These are phyloP conservation scores for Cyanoderma ruficeps DNA, from an alignment of 2,113 vertebrate species.

Conservation along the genomic window DNA sequence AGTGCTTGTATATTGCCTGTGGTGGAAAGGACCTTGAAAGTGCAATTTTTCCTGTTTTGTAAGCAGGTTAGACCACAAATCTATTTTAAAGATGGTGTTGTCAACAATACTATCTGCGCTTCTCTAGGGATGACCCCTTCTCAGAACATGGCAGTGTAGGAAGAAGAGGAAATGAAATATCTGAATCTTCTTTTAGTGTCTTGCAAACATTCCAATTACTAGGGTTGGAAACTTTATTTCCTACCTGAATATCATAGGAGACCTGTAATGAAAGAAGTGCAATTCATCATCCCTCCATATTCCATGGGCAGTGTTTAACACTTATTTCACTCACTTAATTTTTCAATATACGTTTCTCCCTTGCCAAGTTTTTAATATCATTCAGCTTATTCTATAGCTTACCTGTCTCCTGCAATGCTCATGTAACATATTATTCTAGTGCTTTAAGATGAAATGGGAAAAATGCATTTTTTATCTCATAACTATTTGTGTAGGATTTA, in stretches of 20 bases:
- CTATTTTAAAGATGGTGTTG: background rate
- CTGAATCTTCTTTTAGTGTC: background rate
- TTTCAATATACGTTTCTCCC: background rate
- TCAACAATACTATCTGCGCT: background rate
- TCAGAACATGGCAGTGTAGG: background rate
- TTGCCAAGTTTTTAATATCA: background rate
- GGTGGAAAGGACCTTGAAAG: background rate
- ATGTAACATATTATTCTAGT: background rate
- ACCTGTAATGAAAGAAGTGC: background rate
- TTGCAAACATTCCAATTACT: background rate
- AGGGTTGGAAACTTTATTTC: background rate
- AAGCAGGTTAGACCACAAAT: background rate
- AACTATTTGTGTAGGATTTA: background rate
- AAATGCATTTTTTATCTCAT: background rate
- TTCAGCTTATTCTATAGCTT: background rate
- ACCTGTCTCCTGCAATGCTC: background rate
- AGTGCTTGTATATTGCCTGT: background rate
- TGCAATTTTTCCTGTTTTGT: background rate
- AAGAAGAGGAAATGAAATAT: background rate
- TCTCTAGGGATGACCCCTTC: background rate
- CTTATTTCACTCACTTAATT: background rate
- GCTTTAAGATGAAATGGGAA: background rate
- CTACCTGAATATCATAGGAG: background rate
- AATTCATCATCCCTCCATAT: background rate
- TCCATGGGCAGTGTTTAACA: background rate